Evolutionary conservation across 2,888 invertebrate genomes (phyloP).

Genomic region (Muschampia plurimacula): DNA sequence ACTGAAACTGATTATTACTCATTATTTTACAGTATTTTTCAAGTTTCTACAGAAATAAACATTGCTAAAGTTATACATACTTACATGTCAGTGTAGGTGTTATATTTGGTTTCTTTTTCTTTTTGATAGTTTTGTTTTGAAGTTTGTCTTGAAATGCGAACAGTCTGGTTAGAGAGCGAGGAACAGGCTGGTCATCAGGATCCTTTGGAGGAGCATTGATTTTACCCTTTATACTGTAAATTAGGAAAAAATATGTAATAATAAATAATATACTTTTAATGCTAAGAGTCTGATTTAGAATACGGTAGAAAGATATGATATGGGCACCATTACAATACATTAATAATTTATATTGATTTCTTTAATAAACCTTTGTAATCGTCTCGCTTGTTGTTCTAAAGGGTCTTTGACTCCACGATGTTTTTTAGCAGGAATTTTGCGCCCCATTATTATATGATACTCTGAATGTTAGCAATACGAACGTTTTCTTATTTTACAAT

Average conservation of each 20-base stretch:
- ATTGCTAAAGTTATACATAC: background rate
- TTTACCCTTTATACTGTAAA: constrained; percentile 88
- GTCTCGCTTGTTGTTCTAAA: constrained; percentile 87
- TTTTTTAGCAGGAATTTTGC: constrained; percentile 93
- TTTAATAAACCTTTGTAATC: constrained; percentile 81
- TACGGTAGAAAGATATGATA: no score
- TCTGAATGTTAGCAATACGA: constrained; percentile 9
- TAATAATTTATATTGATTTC: background rate
- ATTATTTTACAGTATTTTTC: background rate
- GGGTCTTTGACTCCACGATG: constrained; percentile 93
- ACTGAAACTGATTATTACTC: background rate
- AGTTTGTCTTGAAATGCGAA: constrained; percentile 72
- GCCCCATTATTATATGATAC: constrained; percentile 79
- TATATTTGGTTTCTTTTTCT: constrained; percentile 47
- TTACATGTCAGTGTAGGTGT: background rate
- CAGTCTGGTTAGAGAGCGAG: constrained; percentile 88
- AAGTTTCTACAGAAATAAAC: background rate
- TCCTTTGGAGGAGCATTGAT: constrained; percentile 91
- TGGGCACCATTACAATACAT: background rate
- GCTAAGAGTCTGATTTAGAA: no score
- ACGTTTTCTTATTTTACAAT: background rate
- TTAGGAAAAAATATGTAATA: background rate
- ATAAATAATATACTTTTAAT: background rate
- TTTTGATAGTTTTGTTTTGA: constrained; percentile 50
- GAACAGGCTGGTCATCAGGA: constrained; percentile 90